These are phyloP conservation scores for Acleris laterana DNA, from an alignment of 2,888 invertebrate species.

Conservation along the genomic window DNA sequence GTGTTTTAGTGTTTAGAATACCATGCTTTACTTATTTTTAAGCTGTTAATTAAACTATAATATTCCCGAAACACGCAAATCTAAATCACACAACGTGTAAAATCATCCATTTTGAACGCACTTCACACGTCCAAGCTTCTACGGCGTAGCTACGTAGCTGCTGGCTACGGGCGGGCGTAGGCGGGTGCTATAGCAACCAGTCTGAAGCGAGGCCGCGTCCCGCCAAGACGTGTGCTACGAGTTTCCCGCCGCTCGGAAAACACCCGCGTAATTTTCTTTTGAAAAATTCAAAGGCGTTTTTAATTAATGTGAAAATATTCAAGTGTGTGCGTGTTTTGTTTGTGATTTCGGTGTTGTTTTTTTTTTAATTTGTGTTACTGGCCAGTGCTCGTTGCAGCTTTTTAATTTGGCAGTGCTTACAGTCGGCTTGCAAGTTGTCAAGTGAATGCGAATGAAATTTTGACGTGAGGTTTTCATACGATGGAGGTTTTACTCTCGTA, in stretches of 20 bases:
- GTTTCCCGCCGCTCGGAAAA: slow-evolving; percentile 42
- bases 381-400: slow-evolving; percentile 10
- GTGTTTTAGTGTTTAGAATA: too few species aligned
- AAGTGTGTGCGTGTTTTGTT: slow-evolving; percentile 44
- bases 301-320: slow-evolving; percentile 67
- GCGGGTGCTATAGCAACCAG: slow-evolving; percentile 81
- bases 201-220: slow-evolving; percentile 64
- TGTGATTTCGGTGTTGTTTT: slow-evolving; percentile 47
- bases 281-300: slow-evolving; percentile 54
- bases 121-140: slow-evolving; percentile 52
- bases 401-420: slow-evolving; percentile 31
- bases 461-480: slow-evolving; percentile 7
- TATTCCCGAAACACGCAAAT: not conserved
- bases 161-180: slow-evolving; percentile 58
- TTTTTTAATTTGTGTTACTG: slow-evolving; percentile 33
- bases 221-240: slow-evolving; percentile 62
- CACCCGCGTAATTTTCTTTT: slow-evolving; percentile 43
- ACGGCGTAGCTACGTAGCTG: slow-evolving; percentile 53
- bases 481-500: not conserved
- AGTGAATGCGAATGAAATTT: slow-evolving; percentile 26
- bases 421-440: slow-evolving; percentile 13
- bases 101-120: slow-evolving; percentile 49
- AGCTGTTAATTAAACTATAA: not conserved
- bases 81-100: slow-evolving; percentile 20
- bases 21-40: too few species aligned